Percentiles rank a stretch among this genome's conserved stretches.
These are phyloP conservation scores for Erebia aethiops DNA, from an alignment of 2,888 invertebrate species.

Conservation along the genomic window DNA sequence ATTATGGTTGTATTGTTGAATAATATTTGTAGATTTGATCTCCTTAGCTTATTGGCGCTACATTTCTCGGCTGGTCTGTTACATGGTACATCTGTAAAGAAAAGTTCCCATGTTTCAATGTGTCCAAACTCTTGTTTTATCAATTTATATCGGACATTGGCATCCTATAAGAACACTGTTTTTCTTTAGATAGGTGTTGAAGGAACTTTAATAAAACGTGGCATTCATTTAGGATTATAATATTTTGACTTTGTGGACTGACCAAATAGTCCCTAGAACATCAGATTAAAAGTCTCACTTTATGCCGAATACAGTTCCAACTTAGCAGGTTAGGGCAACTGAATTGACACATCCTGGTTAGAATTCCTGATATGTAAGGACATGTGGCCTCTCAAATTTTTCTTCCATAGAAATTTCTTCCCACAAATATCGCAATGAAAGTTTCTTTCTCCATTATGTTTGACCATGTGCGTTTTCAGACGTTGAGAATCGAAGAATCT, in stretches of 20 bases:
- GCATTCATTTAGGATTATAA: background rate
- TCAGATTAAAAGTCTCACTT: background rate
- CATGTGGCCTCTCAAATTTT: slow-evolving; percentile 81
- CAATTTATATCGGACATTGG: background rate
- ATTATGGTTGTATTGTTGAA: slow-evolving; percentile 70
- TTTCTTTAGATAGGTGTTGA: background rate
- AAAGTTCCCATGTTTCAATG: slow-evolving; percentile 62
- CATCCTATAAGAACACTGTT: background rate
- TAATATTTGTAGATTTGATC: slow-evolving; percentile 68
- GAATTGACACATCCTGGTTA: slow-evolving; percentile 22
- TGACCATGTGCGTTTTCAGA: slow-evolving; percentile 70
- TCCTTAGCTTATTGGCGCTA: slow-evolving; percentile 58
- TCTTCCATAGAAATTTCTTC: slow-evolving; percentile 81
- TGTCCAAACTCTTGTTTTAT: slow-evolving; percentile 36
- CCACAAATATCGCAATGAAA: slow-evolving; percentile 83
- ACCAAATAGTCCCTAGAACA: background rate
- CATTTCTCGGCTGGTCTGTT: slow-evolving; percentile 54
- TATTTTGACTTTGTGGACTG: background rate
- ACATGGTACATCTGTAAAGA: slow-evolving; percentile 65
- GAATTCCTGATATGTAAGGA: slow-evolving; percentile 54
- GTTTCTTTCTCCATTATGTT: slow-evolving; percentile 74
- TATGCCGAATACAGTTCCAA: too few relatives aligned
- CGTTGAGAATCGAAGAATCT: slow-evolving; percentile 61
- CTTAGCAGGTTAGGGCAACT: background rate
- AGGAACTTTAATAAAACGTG: background rate